Percentiles rank a stretch among this genome's conserved stretches.
Evolutionary conservation across 2,888 invertebrate genomes (phyloP).

Genomic region (Yponomeuta sedellus): DNA sequence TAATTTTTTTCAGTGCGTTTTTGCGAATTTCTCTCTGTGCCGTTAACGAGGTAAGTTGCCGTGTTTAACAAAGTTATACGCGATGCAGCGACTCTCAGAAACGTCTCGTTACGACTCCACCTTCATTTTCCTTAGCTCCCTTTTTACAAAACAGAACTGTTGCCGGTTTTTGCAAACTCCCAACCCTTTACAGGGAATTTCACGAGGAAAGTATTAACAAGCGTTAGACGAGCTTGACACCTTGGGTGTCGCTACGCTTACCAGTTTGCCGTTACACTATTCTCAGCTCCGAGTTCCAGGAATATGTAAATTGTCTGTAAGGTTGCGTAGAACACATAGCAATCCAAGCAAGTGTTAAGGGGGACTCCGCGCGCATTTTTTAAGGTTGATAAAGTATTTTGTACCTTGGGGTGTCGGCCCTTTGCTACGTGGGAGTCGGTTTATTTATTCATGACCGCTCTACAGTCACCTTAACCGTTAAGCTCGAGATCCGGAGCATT

Average conservation of each 20-base stretch:
- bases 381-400: constrained; percentile 5
- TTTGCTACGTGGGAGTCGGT: constrained; percentile 23
- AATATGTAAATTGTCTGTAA: constrained; percentile 52
- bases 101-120: constrained; percentile 21
- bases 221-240: background rate
- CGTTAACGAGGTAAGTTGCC: constrained; percentile 64
- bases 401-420: constrained; percentile 3
- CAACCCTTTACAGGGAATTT: constrained; percentile 30
- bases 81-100: constrained; percentile 44
- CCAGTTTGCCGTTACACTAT: background rate
- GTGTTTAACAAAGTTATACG: constrained; percentile 59
- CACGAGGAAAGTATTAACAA: background rate
- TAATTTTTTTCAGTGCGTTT: constrained; percentile 33
- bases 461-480: constrained; percentile 44
- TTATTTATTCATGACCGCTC: constrained; percentile 61
- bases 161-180: constrained; percentile 50
- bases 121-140: constrained; percentile 65
- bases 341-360: constrained; percentile 1
- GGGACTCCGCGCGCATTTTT: background rate
- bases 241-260: background rate
- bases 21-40: constrained; percentile 50
- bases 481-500: constrained; percentile 42
- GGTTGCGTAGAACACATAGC: constrained; percentile 23
- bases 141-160: constrained; percentile 46
- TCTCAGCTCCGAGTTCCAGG: constrained; percentile 29